phyloP scores from a whole-genome alignment of 2,888 invertebrate species.

The Campoplex capitator region DNA sequence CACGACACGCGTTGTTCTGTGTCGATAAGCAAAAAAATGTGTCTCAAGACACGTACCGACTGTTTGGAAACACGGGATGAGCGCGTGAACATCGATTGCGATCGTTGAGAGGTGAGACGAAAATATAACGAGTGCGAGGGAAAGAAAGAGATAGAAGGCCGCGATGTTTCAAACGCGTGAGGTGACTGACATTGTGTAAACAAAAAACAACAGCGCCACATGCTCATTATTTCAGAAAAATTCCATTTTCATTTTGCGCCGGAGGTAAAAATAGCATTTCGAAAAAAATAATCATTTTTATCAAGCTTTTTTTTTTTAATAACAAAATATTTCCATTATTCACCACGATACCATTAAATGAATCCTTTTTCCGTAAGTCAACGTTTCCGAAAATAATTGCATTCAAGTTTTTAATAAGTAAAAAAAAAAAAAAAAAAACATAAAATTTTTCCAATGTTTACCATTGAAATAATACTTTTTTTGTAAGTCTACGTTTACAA shows the following conservation, averaged over 20 bases:
- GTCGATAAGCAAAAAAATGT: constrained; percentile 31
- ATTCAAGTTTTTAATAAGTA: background rate
- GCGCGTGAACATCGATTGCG: constrained; percentile 39
- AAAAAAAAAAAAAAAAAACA: background rate
- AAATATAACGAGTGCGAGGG: background rate
- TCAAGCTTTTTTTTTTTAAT: background rate
- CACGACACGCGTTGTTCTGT: background rate
- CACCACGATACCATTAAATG: background rate
- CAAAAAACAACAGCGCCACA: background rate
- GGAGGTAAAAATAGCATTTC: background rate
- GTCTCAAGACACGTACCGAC: constrained; percentile 30
- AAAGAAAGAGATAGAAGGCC: background rate
- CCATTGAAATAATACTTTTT: constrained; percentile 1
- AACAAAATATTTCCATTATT: background rate
- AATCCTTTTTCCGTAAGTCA: constrained; percentile 11
- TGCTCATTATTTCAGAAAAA: background rate
- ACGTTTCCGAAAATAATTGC: constrained; percentile 27
- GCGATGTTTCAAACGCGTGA: constrained; percentile 3
- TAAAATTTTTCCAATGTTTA: background rate
- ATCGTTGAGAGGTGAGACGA: constrained; percentile 11
- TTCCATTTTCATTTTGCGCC: background rate
- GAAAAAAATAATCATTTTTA: background rate
- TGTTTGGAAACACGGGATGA: constrained; percentile 35
- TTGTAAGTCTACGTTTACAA: constrained; percentile 34
- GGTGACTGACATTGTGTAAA: constrained; percentile 5